Base-by-base conservation (phyloP, 2,797 vertebrate species). In the Chelon labrosus region DNA sequence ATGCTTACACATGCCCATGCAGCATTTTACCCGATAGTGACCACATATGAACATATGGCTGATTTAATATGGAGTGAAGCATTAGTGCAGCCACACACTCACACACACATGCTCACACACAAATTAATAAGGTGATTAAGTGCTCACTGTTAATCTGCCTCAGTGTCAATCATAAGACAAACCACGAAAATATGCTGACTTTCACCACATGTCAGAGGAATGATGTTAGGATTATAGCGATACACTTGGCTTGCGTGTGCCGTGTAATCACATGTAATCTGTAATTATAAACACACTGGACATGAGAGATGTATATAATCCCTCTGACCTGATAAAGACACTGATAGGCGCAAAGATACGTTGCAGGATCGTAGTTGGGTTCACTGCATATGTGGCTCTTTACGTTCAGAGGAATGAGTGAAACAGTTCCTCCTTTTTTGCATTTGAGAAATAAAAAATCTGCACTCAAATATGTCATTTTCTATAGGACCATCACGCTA, bases 261-360 rank as follows among this genome's bases (percentile, higher is more conserved):
- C 63, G 50, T 73, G 49, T 91, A 90, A 90, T 89, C 86, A 56
- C 70, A 65, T 85, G 74, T 88, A 89, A 92, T 91, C 90, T 88
- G 85, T 70, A 73, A 89, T 89, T 82, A 90, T 82, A 87, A 19
- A 27, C 51, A 85, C 71, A 65, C 75, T 67, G 44, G 37, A 84
- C 73, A 82, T 35, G 17, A 54, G 22, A 0, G 42, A 13, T 65
- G 54, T 31, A 10, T 59, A 13, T 86, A 88, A 92, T 86, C 84
- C 68, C 27, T 65, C 8, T 80, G 83, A 88, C 75, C 73, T 79
- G 73, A n/a, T 79, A 65, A 70, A 66, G 47, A 70, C 12, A 73
- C 22, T 53, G 58, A 76, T 19, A 67, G 22, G 20, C 19, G 1
- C 1, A 22, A 14, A 76, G 50, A 69, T 50, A 74, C 27, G 42